Base-by-base conservation (phyloP, 2,113 vertebrate species). In the Serinus canaria region DNA sequence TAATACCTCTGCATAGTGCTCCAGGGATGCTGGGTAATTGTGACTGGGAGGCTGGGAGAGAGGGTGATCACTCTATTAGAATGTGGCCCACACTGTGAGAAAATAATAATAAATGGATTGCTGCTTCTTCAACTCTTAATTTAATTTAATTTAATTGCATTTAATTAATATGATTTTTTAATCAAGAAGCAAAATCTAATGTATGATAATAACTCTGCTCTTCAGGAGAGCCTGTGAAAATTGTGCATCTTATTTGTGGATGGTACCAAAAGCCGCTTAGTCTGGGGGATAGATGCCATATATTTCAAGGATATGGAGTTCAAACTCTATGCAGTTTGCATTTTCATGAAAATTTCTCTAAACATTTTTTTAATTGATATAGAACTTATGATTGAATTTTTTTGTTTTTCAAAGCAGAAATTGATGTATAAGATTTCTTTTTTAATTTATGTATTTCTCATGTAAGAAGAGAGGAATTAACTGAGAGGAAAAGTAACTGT, bases 141-240 rank as follows among this genome's bases (percentile, higher is more conserved):
- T 96, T 96, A 95, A 96, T 95, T 95, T 96, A 89, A 92, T 95
- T 86, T 95, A 96, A 96, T 97, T 96, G 73, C 93, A 92, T 92
- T 94, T 97, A 97, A 97, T 97, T 97, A 97, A 96, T 97, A 94
- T 83, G 76, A 92, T 92, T 92, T 96, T 97, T 95, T 95, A 96
- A 96, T 95, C 92, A 96, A 89, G 95, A 92, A 93, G 62, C 47
- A 89, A 92, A 95, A 95, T 93, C 73, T 96, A 94, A 94, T 90
- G 53, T 90, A 82, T 77, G 64, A 94, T 97, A 95, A 95, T 96
- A 96, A 94, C 73, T 87, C 80, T 69, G 66, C 90, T 96, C 88
- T 94, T 93, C 90, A 90, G 89, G 91, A 93, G 58, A 95, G 86
- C 69, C 76, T 83, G 77, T 82, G 86, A 82, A 95, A 95, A 88